Evolutionary conservation across 2,113 vertebrate genomes (phyloP), one percentile per base, ranked within the genome.

Genomic region (Petroica traversi): DNA sequence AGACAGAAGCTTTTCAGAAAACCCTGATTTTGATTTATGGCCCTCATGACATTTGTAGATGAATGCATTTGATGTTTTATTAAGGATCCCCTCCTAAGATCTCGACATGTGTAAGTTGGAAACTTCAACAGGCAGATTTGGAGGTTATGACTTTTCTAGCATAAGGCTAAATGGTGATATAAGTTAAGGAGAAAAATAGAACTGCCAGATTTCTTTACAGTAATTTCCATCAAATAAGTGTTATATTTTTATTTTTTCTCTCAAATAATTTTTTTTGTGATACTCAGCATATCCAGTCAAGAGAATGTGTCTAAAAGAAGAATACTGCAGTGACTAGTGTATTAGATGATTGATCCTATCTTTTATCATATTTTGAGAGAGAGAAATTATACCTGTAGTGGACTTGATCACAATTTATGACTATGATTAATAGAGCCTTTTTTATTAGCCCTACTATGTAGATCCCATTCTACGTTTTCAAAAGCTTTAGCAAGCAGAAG

Each of bases 301-400:
- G 26, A 63, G 36, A 59, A 61, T 14, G 11, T 68, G 40, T 62
- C 52, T 75, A 59, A 85, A 96, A 81, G 61, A 91, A 82, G 92
- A 88, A 82, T 41, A 41, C 46, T 79, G n/a, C 45, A 73, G 8
- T 80, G 58, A 38, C 40, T 66, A 85, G 14, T 11, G 62, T 82
- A 79, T 85, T 79, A 61, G 20, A 85, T 82, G 82, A 90, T 66
- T 94, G 74, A 89, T 88, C 71, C 54, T 72, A 51, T 85, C 52
- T 92, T 92, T 93, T 92, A 68, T 79, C 71, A 68, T 61, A 68
- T 85, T 92, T 94, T 93, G 69, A 93, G 71, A 84, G 54, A 74
- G 62, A 85, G 43, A 76, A 48, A 85, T 93, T 92, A 76, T 78
- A 88, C 71, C 67, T 94, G 78, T 88, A 93, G 58, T 79, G 67